phyloP scores from a whole-genome alignment of 2,888 invertebrate genomes.

The Zygogramma bicolorata region DNA sequence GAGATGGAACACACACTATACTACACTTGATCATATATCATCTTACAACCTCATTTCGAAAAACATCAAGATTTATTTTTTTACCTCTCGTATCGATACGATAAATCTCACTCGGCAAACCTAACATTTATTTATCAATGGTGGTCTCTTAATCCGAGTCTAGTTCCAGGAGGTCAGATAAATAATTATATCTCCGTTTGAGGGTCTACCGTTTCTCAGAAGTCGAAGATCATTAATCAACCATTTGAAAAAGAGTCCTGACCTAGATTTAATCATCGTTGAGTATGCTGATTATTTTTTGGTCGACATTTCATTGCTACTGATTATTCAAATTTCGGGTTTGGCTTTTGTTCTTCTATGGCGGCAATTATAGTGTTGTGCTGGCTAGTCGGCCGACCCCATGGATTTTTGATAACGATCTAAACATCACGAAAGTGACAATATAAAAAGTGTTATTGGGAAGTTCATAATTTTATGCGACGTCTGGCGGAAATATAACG shows the following conservation, averaged over 20 bases:
- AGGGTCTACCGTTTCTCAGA: neutral
- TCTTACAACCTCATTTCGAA: neutral
- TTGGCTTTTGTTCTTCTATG: neutral
- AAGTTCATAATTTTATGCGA: no score
- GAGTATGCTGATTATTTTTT: neutral
- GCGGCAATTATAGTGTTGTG: neutral
- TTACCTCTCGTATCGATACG: neutral
- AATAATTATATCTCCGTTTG: constrained; percentile 1
- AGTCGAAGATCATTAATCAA: neutral
- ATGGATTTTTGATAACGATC: neutral
- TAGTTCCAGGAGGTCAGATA: neutral
- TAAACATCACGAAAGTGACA: no score
- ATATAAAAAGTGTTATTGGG: no score
- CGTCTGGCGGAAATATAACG: no score
- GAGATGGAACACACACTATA: neutral
- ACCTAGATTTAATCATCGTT: neutral
- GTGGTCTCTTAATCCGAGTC: neutral
- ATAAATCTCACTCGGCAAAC: neutral
- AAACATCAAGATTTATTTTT: neutral
- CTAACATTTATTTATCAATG: neutral
- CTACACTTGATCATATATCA: neutral
- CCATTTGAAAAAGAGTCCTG: neutral
- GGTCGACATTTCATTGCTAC: neutral
- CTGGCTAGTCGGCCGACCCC: neutral
- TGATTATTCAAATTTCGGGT: neutral